Base-by-base conservation (phyloP, 2,797 vertebrate genomes). In the Synanceia verrucosa region DNA sequence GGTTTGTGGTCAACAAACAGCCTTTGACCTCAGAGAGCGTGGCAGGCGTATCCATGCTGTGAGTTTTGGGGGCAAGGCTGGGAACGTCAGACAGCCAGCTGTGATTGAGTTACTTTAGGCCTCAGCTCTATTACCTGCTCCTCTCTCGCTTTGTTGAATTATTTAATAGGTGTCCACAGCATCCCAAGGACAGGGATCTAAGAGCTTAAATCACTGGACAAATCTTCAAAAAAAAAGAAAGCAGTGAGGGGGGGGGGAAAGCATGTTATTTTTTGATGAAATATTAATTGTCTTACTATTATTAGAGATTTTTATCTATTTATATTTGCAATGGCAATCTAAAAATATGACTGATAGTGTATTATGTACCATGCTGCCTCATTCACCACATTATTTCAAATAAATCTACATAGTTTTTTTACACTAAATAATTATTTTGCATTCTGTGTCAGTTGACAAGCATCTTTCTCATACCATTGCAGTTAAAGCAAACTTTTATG, bases 1-100 rank as follows among this genome's bases (percentile, higher is more conserved):
- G 94, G 93, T 92, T 93, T 95, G 93, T 86, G 90, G 91, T 91
- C 81, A 91, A 85, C 83, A 89, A 80, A 56, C 72, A 52, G 80
- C 78, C 91, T 91, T 89, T 94, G 92, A 92, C 92, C 91, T 93
- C 73, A 77, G 73, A 74, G 81, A 69, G 82, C n/a, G n/a, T 50
- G 61, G 84, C 71, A 59, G 71, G 60, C 46, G 5, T 53, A 84
- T 79, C 68, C 69, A 76, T 74, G 82, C 80, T 87, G 81, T 66
- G 70, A 84, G 68, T 84, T 84, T 66, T 81, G 50, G 72, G 78
- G 83, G 55, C 73, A 86, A 78, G 72, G 78, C 71, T 85, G 76
- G 87, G 77, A 72, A 83, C 66, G 77, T 87, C 86, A 84, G 76
- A 55, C 57, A 72, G 48, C 29, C 63, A 46, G 57, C 61, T 89